Evolutionary conservation across 2,797 vertebrate genomes (phyloP).

Genomic region (Hyperoplus lanceolatus): DNA sequence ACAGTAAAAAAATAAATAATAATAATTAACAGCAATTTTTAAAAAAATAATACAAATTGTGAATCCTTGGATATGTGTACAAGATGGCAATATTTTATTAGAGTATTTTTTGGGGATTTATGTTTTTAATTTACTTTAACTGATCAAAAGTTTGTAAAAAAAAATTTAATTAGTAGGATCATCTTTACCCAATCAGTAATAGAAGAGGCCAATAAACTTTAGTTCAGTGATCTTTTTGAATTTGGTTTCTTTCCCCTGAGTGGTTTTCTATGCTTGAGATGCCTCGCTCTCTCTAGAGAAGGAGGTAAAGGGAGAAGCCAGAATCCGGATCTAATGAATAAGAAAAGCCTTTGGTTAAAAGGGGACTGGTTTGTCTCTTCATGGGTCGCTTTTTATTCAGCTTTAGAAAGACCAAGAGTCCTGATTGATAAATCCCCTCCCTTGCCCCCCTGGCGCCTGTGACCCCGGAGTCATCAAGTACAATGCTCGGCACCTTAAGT

Average conservation of each 20-base stretch:
- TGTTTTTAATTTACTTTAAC: background rate
- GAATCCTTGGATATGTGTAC: background rate
- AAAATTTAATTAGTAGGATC: background rate
- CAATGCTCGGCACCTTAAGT: slow-evolving; percentile 84
- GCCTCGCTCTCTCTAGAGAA: slow-evolving; percentile 67
- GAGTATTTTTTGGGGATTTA: background rate
- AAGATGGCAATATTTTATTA: background rate
- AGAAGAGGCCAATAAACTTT: slow-evolving; percentile 28
- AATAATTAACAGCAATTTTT: slow-evolving; percentile 10
- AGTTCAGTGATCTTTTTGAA: slow-evolving; percentile 53
- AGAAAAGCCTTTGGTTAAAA: slow-evolving; percentile 83
- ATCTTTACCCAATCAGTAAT: slow-evolving; percentile 7
- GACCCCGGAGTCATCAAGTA: slow-evolving; percentile 91
- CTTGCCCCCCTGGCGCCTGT: slow-evolving; percentile 86
- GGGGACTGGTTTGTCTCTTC: slow-evolving; percentile 86
- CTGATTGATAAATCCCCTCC: slow-evolving; percentile 92
- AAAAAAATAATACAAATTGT: background rate
- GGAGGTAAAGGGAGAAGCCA: slow-evolving; percentile 79
- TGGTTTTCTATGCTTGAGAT: slow-evolving; percentile 76
- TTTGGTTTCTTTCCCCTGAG: slow-evolving; percentile 60
- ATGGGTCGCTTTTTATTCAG: slow-evolving; percentile 86
- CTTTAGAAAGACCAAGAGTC: slow-evolving; percentile 88
- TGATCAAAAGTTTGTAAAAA: background rate
- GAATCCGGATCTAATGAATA: slow-evolving; percentile 86
- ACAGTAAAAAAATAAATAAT: slow-evolving; percentile 21